Percentiles rank a stretch among this genome's conserved stretches.
phyloP scores from a whole-genome alignment of 1,140 invertebrate genomes.

The Philaenus spumarius region DNA sequence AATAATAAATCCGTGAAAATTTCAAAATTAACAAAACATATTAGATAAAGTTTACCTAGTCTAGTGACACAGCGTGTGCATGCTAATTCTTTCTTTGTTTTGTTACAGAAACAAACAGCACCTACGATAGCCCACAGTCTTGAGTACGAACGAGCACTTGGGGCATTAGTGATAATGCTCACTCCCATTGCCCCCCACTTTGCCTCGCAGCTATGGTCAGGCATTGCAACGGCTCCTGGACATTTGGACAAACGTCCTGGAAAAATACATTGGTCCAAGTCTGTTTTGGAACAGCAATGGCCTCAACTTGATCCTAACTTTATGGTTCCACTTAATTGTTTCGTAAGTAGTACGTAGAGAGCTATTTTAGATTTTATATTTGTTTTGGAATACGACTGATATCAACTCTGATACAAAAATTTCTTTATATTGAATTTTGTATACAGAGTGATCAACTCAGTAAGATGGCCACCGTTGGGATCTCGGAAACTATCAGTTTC shows the following conservation, averaged over 20 bases:
- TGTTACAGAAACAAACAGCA: slow-evolving; percentile 45
- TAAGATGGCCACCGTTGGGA: no score
- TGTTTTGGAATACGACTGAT: no score
- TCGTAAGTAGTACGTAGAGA: slow-evolving; percentile 16
- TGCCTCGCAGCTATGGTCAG: slow-evolving; percentile 82
- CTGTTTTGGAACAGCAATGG: slow-evolving; percentile 68
- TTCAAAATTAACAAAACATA: no score
- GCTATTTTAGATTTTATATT: no score
- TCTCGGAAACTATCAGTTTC: no score
- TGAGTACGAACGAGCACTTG: slow-evolving; percentile 74
- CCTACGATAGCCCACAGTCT: slow-evolving; percentile 54
- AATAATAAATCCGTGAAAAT: no score
- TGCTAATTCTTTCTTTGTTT: slow-evolving; percentile 15
- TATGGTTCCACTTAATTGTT: slow-evolving; percentile 15
- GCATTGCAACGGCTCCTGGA: slow-evolving; percentile 54
- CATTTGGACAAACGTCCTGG: slow-evolving; percentile 42
- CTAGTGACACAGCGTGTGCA: not conserved
- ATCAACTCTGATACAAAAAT: no score
- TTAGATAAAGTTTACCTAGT: slow-evolving; percentile 10
- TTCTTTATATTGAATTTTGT: no score
- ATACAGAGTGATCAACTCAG: no score
- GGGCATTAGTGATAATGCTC: slow-evolving; percentile 72
- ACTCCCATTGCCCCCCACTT: slow-evolving; percentile 85
- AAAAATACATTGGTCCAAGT: slow-evolving; percentile 54
- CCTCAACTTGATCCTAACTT: slow-evolving; percentile 70